phyloP scores from a whole-genome alignment of 2,888 invertebrate genomes.

The Dascillus cervinus region DNA sequence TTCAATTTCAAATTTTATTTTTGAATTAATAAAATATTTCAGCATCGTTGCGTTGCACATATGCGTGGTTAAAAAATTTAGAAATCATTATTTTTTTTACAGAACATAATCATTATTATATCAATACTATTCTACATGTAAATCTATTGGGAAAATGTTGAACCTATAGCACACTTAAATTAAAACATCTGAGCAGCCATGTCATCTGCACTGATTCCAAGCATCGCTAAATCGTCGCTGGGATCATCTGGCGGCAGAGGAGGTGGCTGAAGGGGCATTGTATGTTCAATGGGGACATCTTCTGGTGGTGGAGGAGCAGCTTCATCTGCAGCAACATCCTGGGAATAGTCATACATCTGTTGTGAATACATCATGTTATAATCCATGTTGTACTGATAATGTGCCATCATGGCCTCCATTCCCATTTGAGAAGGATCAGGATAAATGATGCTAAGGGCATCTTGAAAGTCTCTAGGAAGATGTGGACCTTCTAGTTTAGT shows the following conservation, averaged over 20 bases:
- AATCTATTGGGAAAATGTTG: too few species aligned
- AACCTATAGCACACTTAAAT: too few species aligned
- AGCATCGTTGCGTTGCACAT: too few species aligned
- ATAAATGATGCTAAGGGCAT: conserved; percentile 59
- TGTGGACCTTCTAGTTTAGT: conserved; percentile 41
- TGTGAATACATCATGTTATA: conserved; percentile 32
- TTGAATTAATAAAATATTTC: too few species aligned
- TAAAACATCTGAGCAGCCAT: conserved; percentile 50
- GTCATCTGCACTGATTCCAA: conserved; percentile 80
- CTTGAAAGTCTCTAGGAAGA: conserved; percentile 55
- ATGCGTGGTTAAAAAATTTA: too few species aligned
- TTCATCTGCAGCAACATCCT: conserved; percentile 19
- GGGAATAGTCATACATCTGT: conserved; percentile 31
- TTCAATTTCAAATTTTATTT: too few species aligned
- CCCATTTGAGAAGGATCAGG: conserved; percentile 36
- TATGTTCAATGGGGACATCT: conserved; percentile 30
- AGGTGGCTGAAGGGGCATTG: conserved; percentile 38
- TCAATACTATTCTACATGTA: too few species aligned
- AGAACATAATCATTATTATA: too few species aligned
- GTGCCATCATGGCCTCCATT: conserved; percentile 26
- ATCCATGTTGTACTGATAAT: conserved; percentile 27
- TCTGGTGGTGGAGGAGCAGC: conserved; percentile 15
- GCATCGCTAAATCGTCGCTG: conserved; percentile 70
- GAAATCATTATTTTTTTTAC: too few species aligned
- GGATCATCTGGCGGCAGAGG: conserved; percentile 44